These are phyloP conservation scores for Sarcophaga bullata DNA, from an alignment of 1,140 invertebrate genomes.

Conservation along the genomic window DNA sequence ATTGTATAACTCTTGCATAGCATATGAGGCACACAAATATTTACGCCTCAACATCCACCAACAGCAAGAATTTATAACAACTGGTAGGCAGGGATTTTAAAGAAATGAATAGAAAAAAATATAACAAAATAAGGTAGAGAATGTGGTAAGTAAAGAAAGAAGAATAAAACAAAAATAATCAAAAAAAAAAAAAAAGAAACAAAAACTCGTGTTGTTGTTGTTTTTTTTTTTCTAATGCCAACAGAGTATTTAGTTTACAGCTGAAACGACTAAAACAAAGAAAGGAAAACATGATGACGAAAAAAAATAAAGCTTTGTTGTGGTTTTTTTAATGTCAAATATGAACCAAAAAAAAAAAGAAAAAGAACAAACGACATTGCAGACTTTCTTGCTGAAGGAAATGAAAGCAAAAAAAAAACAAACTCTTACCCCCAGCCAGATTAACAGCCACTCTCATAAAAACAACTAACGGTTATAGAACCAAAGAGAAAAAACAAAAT, in stretches of 20 bases:
- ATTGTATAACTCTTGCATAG: too few relatives aligned
- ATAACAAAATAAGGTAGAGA: neutral
- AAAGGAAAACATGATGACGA: neutral
- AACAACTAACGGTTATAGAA: neutral
- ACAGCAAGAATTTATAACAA: neutral
- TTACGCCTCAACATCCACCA: neutral
- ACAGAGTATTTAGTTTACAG: neutral
- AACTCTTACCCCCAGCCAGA: too few relatives aligned
- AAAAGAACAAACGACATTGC: neutral
- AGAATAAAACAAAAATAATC: neutral
- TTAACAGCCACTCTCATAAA: neutral
- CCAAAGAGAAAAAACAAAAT: neutral
- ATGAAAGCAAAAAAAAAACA: too few relatives aligned
- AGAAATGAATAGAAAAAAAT: neutral
- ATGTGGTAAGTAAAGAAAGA: neutral
- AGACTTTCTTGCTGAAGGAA: too few relatives aligned
- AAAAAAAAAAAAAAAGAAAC: too few relatives aligned
- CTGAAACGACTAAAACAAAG: neutral
- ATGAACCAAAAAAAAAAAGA: too few relatives aligned
- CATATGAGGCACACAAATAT: neutral
- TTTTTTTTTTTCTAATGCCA: constrained; percentile 5
- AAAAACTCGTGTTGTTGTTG: neutral
- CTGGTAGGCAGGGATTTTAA: neutral
- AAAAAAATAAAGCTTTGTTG: neutral
- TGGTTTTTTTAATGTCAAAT: constrained; percentile 4